phyloP scores from a whole-genome alignment of 2,888 invertebrate species.

The Agriopis aurantiaria region DNA sequence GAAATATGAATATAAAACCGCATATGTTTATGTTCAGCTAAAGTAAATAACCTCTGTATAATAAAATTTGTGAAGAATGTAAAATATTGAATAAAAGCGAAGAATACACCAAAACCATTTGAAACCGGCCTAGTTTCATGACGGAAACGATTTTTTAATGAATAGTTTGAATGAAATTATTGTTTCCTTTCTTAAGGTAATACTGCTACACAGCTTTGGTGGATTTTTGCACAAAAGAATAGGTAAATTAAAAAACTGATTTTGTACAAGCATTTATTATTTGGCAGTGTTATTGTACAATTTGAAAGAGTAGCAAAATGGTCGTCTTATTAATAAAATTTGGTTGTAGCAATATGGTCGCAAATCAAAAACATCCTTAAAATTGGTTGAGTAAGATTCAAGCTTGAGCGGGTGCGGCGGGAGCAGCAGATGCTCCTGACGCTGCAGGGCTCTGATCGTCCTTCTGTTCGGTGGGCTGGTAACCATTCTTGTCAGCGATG shows the following conservation, averaged over 20 bases:
- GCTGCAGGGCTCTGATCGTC: slow-evolving; percentile 43
- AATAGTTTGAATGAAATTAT: no score
- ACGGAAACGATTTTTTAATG: no score
- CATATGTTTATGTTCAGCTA: no score
- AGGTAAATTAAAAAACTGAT: slow-evolving; percentile 23
- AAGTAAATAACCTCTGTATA: no score
- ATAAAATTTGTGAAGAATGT: no score
- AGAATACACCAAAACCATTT: no score
- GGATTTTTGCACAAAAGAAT: neutral
- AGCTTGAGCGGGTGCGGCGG: slow-evolving; percentile 37
- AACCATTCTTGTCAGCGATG: slow-evolving; percentile 88
- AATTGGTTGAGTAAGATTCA: slow-evolving; percentile 29
- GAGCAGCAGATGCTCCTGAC: slow-evolving; percentile 2
- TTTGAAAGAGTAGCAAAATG: slow-evolving; percentile 47
- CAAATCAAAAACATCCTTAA: slow-evolving; percentile 13
- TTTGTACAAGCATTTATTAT: slow-evolving; percentile 48
- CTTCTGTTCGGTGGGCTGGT: slow-evolving; percentile 79
- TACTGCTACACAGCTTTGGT: neutral
- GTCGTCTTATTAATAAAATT: slow-evolving; percentile 51
- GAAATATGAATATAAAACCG: no score
- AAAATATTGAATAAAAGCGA: no score
- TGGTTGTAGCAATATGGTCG: slow-evolving; percentile 52
- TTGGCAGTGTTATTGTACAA: slow-evolving; percentile 51
- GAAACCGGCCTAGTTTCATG: no score
- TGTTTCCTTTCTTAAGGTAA: no score